phyloP scores from a whole-genome alignment of 2,113 vertebrate genomes.

The Aptenodytes patagonicus region DNA sequence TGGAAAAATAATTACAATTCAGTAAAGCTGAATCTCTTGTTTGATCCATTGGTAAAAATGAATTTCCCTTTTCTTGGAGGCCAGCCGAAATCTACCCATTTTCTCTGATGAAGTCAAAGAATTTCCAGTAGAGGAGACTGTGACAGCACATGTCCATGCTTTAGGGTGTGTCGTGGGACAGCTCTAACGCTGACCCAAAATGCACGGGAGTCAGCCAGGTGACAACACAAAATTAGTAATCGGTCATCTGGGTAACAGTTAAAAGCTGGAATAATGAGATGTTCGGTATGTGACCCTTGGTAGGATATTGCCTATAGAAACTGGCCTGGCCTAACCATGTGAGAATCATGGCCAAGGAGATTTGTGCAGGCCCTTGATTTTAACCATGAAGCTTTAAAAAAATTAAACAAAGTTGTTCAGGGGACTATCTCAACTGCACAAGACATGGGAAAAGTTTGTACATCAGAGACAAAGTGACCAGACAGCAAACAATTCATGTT shows the following conservation, averaged over 20 bases:
- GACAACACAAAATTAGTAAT: not conserved
- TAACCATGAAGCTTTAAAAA: not conserved
- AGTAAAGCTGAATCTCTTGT: not conserved
- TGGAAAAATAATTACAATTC: not conserved
- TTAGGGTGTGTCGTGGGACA: not conserved
- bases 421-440: not conserved
- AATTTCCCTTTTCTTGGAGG: not conserved
- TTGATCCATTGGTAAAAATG: not conserved
- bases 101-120: not conserved
- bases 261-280: not conserved
- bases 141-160: not conserved
- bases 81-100: not conserved
- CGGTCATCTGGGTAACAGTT: fast-evolving
- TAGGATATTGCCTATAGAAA: not conserved
- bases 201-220: not conserved
- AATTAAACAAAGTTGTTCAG: not conserved
- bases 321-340: not conserved
- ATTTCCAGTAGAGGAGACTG: not conserved
- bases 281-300: not conserved
- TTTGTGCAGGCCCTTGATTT: not conserved
- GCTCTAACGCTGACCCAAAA: not conserved
- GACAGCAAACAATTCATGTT: not conserved
- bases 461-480: not conserved
- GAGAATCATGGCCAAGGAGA: not conserved
- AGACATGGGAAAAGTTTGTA: not conserved